Conservation (phyloP, 2,888 invertebrate species). For the Therioaphis trifolii region DNA sequence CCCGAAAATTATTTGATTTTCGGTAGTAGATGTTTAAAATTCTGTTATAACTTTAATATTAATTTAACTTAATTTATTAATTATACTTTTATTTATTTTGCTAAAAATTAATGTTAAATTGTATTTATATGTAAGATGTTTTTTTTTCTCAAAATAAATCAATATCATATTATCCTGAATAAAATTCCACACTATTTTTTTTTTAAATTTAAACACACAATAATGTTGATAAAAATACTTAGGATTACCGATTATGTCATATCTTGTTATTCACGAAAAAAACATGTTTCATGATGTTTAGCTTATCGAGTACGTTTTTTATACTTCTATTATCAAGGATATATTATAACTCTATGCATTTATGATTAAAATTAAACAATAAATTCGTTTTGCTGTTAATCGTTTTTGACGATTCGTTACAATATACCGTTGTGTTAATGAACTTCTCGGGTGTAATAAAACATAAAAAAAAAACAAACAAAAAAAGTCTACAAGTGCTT, state of each 20-base stretch:
- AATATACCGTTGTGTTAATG: too few relatives aligned
- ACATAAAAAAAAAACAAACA: too few relatives aligned
- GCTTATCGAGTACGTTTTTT: neutral
- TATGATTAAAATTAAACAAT: constrained; percentile 3
- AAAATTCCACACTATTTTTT: neutral
- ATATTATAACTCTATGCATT: neutral
- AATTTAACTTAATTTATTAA: constrained; percentile 31
- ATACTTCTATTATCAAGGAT: too few relatives aligned
- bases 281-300: constrained; percentile 4
- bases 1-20: constrained; percentile 10
- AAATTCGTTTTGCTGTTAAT: neutral
- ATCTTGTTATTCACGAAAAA: constrained; percentile 7
- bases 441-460: too few relatives aligned
- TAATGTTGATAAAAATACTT: constrained; percentile 24
- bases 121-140: constrained; percentile 52
- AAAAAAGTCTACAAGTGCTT: neutral
- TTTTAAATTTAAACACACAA: neutral
- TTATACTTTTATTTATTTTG: constrained; percentile 40
- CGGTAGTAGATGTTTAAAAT: neutral
- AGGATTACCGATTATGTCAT: constrained; percentile 16
- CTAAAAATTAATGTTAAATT: constrained; percentile 52
- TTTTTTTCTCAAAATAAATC: constrained; percentile 55
- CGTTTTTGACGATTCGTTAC: too few relatives aligned
- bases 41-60: constrained; percentile 41
- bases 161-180: constrained; percentile 48